These are phyloP conservation scores for Rhodinocichla rosea DNA, from an alignment of 2,113 vertebrate species.

Conservation along the genomic window DNA sequence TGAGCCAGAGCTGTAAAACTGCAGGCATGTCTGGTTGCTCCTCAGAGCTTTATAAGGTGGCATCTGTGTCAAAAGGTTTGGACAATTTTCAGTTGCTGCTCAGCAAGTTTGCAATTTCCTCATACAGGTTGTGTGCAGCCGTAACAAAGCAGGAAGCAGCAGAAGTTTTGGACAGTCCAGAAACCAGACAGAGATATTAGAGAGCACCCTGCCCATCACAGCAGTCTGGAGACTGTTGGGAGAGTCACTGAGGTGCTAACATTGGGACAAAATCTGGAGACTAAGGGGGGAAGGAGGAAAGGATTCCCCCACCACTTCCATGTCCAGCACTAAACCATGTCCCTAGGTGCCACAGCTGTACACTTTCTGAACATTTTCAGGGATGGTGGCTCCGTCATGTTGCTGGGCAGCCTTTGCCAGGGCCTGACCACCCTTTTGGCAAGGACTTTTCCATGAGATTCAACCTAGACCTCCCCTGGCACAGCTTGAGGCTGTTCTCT, in stretches of 20 bases:
- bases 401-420: neutral
- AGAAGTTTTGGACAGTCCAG: neutral
- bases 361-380: neutral
- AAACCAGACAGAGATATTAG: neutral
- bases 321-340: neutral
- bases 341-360: neutral
- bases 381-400: neutral
- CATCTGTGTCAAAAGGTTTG: neutral
- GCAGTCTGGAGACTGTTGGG: neutral
- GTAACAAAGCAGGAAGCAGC: neutral
- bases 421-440: neutral
- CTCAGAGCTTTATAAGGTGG: neutral
- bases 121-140: accelerated
- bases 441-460: neutral
- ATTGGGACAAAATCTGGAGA: neutral
- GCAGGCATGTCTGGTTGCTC: neutral
- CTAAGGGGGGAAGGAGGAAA: neutral
- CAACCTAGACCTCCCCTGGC: neutral
- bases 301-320: neutral
- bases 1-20: neutral
- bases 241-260: neutral
- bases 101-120: neutral
- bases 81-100: neutral
- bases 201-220: neutral
- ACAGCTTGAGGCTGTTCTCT: neutral